Evolutionary conservation across 2,888 invertebrate species (phyloP).

Genomic region (Spisula solida): DNA sequence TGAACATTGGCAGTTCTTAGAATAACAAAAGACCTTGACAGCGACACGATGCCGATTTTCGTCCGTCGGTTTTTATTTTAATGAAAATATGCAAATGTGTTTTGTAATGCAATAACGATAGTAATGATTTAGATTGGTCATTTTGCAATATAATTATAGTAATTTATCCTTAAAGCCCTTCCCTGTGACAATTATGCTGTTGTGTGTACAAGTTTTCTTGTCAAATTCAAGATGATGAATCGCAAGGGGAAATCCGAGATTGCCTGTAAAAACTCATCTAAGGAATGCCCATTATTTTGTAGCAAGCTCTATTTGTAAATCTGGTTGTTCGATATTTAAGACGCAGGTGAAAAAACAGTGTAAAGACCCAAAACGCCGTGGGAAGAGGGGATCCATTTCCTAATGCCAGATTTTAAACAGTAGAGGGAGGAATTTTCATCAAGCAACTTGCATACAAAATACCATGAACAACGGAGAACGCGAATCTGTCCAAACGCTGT

Average conservation of each 20-base stretch:
- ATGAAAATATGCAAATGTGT: constrained; percentile 75
- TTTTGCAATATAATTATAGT: constrained; percentile 73
- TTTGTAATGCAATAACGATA: constrained; percentile 73
- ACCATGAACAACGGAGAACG: constrained; percentile 65
- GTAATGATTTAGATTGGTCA: constrained; percentile 70
- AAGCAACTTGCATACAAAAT: constrained; percentile 68
- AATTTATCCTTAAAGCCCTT: constrained; percentile 67
- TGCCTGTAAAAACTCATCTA: constrained; percentile 69
- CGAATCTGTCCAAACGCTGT: constrained; percentile 64
- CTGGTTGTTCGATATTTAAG: constrained; percentile 60
- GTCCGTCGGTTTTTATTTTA: constrained; percentile 65
- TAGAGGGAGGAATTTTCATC: constrained; percentile 72
- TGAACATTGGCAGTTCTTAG: constrained; percentile 42
- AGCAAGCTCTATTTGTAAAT: constrained; percentile 67
- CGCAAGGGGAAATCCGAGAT: constrained; percentile 59
- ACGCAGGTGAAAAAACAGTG: constrained; percentile 70
- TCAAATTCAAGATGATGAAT: constrained; percentile 74
- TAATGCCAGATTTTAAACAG: constrained; percentile 65
- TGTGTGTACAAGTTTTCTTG: constrained; percentile 73
- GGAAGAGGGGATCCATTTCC: constrained; percentile 67
- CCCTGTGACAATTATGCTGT: constrained; percentile 68
- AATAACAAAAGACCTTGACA: constrained; percentile 64
- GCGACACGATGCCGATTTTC: constrained; percentile 61
- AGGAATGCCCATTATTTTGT: constrained; percentile 67
- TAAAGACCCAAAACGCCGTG: constrained; percentile 62